phyloP scores from a whole-genome alignment of 2,797 vertebrate genomes.

The Adrianichthys oophorus region DNA sequence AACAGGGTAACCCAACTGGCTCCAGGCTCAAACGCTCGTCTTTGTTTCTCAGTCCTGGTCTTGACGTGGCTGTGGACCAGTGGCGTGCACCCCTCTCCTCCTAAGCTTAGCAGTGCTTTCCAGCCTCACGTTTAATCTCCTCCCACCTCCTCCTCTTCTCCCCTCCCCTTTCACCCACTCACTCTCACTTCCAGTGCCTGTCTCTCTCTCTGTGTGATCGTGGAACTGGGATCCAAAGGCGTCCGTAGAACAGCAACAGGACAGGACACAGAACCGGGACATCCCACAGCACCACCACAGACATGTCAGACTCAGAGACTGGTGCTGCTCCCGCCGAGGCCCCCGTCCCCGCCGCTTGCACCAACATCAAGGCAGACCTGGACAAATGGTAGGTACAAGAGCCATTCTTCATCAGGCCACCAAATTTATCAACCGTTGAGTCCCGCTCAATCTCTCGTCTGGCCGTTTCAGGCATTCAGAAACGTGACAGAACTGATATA shows the following conservation, averaged over 20 bases:
- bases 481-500: not conserved
- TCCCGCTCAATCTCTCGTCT: not conserved
- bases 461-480: not conserved
- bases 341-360: conserved; percentile 73
- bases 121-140: conserved; percentile 67
- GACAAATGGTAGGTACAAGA: conserved; percentile 79
- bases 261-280: conserved; percentile 44
- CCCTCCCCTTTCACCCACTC: conserved; percentile 55
- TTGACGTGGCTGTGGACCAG: conserved; percentile 29
- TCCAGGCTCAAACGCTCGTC: not conserved
- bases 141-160: conserved; percentile 47
- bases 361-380: conserved; percentile 77
- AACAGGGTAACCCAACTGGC: not conserved
- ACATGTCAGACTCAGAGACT: conserved; percentile 80
- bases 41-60: conserved; percentile 3
- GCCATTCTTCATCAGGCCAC: not conserved
- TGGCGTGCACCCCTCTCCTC: conserved; percentile 5
- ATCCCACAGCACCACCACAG: conserved; percentile 40
- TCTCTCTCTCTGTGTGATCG: conserved; percentile 31
- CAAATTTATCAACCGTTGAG: not conserved
- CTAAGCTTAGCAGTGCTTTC: conserved; percentile 27
- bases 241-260: conserved; percentile 55
- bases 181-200: conserved; percentile 38
- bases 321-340: conserved; percentile 60
- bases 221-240: conserved; percentile 60